These are phyloP conservation scores for Nipponia nippon DNA, from an alignment of 2,113 vertebrate genomes.

Conservation along the genomic window DNA sequence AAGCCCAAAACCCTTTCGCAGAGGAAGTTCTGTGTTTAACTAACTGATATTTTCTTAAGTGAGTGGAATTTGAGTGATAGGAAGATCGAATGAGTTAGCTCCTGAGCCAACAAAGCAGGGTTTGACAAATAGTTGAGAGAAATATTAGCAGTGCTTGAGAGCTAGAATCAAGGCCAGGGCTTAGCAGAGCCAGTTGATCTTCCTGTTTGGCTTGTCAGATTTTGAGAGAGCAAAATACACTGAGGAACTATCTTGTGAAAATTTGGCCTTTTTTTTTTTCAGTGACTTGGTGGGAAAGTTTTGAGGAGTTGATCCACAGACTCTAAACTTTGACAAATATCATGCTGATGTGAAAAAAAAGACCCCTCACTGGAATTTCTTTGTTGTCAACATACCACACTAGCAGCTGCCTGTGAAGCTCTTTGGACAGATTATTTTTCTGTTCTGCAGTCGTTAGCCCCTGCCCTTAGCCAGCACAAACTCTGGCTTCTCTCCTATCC, in stretches of 20 bases:
- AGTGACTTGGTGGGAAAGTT: neutral
- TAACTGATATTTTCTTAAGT: neutral
- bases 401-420: neutral
- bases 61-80: neutral
- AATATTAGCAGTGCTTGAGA: neutral
- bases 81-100: neutral
- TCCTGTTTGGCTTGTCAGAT: neutral
- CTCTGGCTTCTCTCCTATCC: neutral
- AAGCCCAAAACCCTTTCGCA: neutral
- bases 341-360: neutral
- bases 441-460: neutral
- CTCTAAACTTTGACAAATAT: neutral
- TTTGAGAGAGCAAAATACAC: neutral
- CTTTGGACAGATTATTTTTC: neutral
- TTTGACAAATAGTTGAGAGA: neutral
- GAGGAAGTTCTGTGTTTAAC: neutral
- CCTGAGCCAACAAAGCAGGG: neutral
- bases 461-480: neutral
- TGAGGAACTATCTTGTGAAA: neutral
- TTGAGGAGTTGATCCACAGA: neutral
- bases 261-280: neutral
- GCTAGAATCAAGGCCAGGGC: neutral
- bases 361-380: neutral
- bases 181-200: neutral
- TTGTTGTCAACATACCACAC: neutral